Evolutionary conservation across 2,888 invertebrate species (phyloP), one percentile per base, ranked within the genome.

Genomic region (Charanyca ferruginea): DNA sequence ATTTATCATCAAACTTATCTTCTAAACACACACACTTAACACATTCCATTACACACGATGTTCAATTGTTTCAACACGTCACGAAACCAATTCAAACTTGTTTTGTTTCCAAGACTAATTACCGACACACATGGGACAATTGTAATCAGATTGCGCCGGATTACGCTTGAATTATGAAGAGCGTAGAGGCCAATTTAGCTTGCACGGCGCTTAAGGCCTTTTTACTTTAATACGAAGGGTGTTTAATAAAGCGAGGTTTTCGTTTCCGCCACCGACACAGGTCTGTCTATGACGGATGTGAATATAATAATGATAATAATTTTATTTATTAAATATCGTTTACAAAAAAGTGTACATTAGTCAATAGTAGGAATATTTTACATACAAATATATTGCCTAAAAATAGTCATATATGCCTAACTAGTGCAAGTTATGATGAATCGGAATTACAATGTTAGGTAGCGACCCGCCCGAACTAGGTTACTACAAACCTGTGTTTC

Each of bases 81-180:
- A 68, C 59, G 49, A 57, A 64, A 53, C 42, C 35, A 20, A 51
- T 28, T 42, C 44, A 22, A 70, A 75, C 49, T 57, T 70, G 38
- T 55, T 71, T 62, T 51, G 44, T 57, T 68, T 59, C 48, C 60
- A 63, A 58, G 64, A 63, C 60, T 68, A 79, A 80, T 64, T 60
- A 68, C 62, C n/a, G 42, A 52, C 49, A 59, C 52, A 57, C 71
- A 58, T 45, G 60, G 66, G 62, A 60, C 48, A 65, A 52, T 54
- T 57, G 60, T 77, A 67, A 77, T 67, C 60, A 60, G 66, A 80
- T 77, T 80, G 63, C 53, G 51, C 49, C 42, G 74, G 67, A 80
- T 80, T 75, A 77, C 74, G 32, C 58, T 58, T 80, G 45, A 77
- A 74, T 80, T 72, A 80, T 70, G 28, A 74, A 66, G 58, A 63